Base-by-base conservation (phyloP, 2,797 vertebrate species). In the Aythya fuligula region DNA sequence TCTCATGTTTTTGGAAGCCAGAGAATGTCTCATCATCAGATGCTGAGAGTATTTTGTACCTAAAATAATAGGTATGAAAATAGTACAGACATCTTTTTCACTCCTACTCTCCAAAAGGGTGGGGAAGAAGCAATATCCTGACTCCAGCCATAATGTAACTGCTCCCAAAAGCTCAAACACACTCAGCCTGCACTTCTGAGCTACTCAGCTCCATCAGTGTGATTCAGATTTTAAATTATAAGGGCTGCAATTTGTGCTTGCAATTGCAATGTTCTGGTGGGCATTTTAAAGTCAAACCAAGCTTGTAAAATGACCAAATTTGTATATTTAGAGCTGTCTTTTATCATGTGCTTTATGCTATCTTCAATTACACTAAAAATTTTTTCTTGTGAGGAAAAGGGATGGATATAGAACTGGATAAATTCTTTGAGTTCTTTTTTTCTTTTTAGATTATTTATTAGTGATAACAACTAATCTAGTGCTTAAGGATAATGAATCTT, bases 401-500 rank as follows among this genome's bases (percentile, higher is more conserved):
- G 34, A 45, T 93, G 61, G 38, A 51, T 90, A 71, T 87, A 80
- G 85, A 92, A 83, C 36, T 43, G 43, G 39, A 64, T 75, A 79
- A 62, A 86, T 81, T 92, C 56, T 76, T 64, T 18, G n/a, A 64
- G 30, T 45, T 78, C 45, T 78, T 90, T 94, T 58, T 66, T 93
- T 74, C 38, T 74, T 94, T 89, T 76, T 78, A 86, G 93, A 76
- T 89, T 94, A 91, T 95, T 96, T 96, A 91, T 95, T 93, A 93
- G 85, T 57, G 94, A 86, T 94, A 96, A 93, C 89, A 91, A 75
- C 83, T 84, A 88, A 94, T 93, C 87, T 90, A 84, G 73, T 82
- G 89, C 91, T 97, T 94, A 96, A 96, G 95, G 94, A 91, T 95
- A 93, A 96, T 94, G 73, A 96, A 94, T 94, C 95, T 94, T 95